Evolutionary conservation across 2,888 invertebrate genomes (phyloP).

Genomic region (Heteromurus nitidus): DNA sequence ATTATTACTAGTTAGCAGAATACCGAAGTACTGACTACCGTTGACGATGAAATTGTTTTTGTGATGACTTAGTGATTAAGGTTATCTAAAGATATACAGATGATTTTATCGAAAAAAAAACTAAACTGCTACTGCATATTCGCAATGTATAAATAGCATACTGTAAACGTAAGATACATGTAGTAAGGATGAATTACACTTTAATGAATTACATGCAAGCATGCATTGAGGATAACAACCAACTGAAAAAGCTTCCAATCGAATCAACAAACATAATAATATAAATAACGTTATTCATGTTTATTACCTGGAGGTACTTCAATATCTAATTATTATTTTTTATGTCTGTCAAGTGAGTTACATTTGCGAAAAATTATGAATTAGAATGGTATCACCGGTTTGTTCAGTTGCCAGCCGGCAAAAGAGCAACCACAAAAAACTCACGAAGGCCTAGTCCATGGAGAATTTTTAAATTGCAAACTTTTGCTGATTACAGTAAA

Average conservation of each 20-base stretch:
- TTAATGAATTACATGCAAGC: not conserved
- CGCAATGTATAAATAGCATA: not conserved
- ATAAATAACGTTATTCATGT: no score
- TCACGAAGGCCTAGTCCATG: slow-evolving; percentile 58
- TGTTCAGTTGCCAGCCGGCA: no score
- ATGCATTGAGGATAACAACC: not conserved
- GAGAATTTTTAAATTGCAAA: slow-evolving; percentile 52
- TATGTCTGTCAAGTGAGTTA: no score
- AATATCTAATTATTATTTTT: no score
- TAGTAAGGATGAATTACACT: not conserved
- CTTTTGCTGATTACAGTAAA: no score
- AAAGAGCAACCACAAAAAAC: no score
- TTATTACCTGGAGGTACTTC: no score
- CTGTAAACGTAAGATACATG: not conserved
- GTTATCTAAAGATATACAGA: slow-evolving; percentile 5
- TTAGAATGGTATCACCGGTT: no score
- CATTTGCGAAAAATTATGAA: no score
- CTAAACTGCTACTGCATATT: not conserved
- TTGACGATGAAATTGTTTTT: slow-evolving; percentile 65
- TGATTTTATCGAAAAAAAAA: slow-evolving; percentile 19
- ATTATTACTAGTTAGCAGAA: slow-evolving; percentile 20
- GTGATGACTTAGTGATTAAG: slow-evolving; percentile 50
- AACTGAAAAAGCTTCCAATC: slow-evolving; percentile 10
- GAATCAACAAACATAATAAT: no score
- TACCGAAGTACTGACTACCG: slow-evolving; percentile 58